Evolutionary conservation across 1,140 invertebrate genomes (phyloP), one percentile per base, ranked within the genome.

Genomic region (Andrena cerasifolii): DNA sequence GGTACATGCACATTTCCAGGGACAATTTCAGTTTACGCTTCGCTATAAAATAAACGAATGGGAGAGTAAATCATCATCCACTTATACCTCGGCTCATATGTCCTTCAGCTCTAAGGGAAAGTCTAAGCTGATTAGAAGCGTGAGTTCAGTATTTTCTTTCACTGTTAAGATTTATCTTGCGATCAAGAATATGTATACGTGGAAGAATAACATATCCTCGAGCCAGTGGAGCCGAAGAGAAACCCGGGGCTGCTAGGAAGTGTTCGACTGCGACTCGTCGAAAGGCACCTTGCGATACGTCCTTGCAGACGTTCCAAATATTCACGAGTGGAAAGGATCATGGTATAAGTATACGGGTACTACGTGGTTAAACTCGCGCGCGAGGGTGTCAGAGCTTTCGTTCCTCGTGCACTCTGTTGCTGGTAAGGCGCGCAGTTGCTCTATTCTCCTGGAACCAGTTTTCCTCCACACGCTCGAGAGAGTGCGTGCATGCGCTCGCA

Each of bases 371-470:
- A 84, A 84, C 59, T 83, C 53, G 80, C 80, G 82, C 79, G 83
- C 83, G 89, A 90, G 88, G 89, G 89, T 90, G 90, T 90, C 84
- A 83, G 82, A 83, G 77, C 61, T 82, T 86, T 80, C 75, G 84
- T 87, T 84, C 71, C 47, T 84, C 80, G 81, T 86, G 81, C 82
- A 5, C 36, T 40, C 36, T 85, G 79, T 80, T 82, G 84, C 82
- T 88, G 84, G 80, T 86, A 87, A 80, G 84, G 70, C 88, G 83
- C 84, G 83, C 83, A 89, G 90, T 89, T 91, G 87, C 89, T 92
- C 90, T 92, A 92, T 92, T 91, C 90, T 90, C 83, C 86, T 89
- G 91, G 89, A 92, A 92, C 91, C 91, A 92, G 91, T 92, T 92
- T 92, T 92, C 89, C 89, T 91, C 86, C 74, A 86, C 84, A 85